Evolutionary conservation across 2,888 invertebrate species (phyloP).

Genomic region (Dinocampus coccinellae): DNA sequence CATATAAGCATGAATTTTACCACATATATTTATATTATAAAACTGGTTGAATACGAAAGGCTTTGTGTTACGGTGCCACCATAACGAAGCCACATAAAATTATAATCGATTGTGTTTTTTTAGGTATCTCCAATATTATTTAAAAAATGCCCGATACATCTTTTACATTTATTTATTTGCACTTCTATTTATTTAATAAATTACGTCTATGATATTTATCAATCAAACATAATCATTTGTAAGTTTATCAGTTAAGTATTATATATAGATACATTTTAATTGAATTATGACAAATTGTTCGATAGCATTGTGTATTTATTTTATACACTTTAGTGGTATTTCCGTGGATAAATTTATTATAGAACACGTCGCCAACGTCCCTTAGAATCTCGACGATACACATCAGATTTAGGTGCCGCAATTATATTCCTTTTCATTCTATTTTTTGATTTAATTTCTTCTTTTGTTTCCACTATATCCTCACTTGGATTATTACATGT

Average conservation of each 20-base stretch:
- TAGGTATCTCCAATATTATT: background rate
- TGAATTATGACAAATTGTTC: background rate
- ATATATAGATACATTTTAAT: background rate
- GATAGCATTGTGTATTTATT: background rate
- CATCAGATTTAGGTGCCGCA: slow-evolving; percentile 11
- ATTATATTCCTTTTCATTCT: slow-evolving; percentile 34
- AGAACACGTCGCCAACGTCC: slow-evolving; percentile 30
- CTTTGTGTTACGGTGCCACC: background rate
- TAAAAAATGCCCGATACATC: background rate
- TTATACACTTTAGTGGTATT: background rate
- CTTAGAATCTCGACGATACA: slow-evolving; percentile 5
- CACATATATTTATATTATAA: background rate
- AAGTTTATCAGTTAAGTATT: background rate
- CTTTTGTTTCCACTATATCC: background rate
- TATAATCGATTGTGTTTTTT: slow-evolving; percentile 4
- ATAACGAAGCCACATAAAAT: slow-evolving; percentile 18
- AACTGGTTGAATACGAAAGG: background rate
- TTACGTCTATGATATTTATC: background rate
- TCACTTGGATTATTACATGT: background rate
- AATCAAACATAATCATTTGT: background rate
- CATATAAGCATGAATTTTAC: slow-evolving; percentile 13
- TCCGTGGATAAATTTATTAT: slow-evolving; percentile 1
- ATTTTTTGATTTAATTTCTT: slow-evolving; percentile 10
- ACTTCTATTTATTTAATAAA: background rate
- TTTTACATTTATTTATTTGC: background rate